Evolutionary conservation across 2,888 invertebrate genomes (phyloP), one percentile per base, ranked within the genome.

Genomic region (Aphidoletes aphidimyza): DNA sequence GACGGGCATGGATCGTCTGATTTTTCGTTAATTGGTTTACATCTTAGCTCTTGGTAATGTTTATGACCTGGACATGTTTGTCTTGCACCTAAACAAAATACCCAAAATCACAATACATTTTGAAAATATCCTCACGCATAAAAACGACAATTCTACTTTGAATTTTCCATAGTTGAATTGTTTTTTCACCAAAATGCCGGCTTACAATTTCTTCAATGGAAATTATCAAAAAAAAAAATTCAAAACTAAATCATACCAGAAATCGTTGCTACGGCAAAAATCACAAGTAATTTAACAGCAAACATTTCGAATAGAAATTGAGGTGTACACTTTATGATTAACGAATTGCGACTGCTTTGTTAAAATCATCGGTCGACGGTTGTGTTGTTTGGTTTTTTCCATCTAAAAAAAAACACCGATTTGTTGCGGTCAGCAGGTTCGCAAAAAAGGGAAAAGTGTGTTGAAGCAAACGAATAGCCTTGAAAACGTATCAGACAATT

Each of bases 21-120:
- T 81, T 81, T 84, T 17, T 86, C 85, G 11, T 81, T 83, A 5
- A 86, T 54, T 19, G 86, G 85, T 54, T 37, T 85, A 47, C 86
- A 86, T 36, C 37, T 84, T 17, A 86, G 54, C 83, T 86, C 86
- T 9, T 81, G 45, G 84, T 86, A 86, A 83, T 86, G 85, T 83
- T 86, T 81, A 37, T 81, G 81, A 37, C 37, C 37, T n/a, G 37
- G n/a, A 17, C 81, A 81, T 19, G 36, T n/a, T n/a, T 36, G n/a
- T 8, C 8, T 5, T 0, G n/a, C 81, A 81, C n/a, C 81, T 81
- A 39, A 69, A 30, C 69, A 69, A 34, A 69, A 14, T 54, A 34
- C 39, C 11, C 39, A 39, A 39, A 39, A 39, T 8, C 5, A 39
- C 11, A 11, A 39, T 8, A 39, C 39, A n/a, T n/a, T n/a, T n/a